Conservation (phyloP, 2,797 vertebrate species). For the Hydrophis major region DNA sequence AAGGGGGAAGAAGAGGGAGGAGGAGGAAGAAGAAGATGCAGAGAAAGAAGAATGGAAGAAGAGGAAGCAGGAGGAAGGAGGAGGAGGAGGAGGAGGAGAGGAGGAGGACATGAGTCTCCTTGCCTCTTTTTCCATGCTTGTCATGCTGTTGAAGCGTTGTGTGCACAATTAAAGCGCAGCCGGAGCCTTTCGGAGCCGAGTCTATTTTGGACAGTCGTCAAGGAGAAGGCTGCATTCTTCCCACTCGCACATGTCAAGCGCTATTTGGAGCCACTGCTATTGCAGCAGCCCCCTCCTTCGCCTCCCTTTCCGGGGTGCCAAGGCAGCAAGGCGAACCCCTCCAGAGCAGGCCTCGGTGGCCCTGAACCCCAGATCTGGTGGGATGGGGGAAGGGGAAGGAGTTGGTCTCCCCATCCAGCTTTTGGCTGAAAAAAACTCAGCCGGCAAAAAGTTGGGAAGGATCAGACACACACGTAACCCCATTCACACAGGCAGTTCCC, state of each 20-base stretch:
- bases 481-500: neutral
- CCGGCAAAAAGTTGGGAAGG: neutral
- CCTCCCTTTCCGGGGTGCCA: conserved; percentile 15
- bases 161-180: conserved; percentile 41
- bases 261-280: conserved; percentile 63
- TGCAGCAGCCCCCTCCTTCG: conserved; percentile 7
- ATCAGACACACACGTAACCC: neutral
- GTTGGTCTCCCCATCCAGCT: neutral
- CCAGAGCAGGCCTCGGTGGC: conserved; percentile 22
- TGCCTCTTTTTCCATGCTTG: neutral
- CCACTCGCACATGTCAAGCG: conserved; percentile 68
- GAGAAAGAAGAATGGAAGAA: fast-evolving
- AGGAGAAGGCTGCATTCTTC: conserved; percentile 70
- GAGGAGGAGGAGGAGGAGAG: fast-evolving
- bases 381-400: neutral
- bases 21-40: no score
- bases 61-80: fast-evolving
- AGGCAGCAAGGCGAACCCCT: neutral
- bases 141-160: conserved; percentile 43
- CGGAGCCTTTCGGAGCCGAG: conserved; percentile 70
- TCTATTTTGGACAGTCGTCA: conserved; percentile 78
- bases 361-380: no score
- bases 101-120: fast-evolving
- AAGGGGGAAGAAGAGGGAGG: no score
- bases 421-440: neutral